A percentile compares a stretch with the other conserved stretches of the same genome.
Evolutionary conservation across 2,797 vertebrate species (phyloP).

Genomic region (Bucorvus abyssinicus): DNA sequence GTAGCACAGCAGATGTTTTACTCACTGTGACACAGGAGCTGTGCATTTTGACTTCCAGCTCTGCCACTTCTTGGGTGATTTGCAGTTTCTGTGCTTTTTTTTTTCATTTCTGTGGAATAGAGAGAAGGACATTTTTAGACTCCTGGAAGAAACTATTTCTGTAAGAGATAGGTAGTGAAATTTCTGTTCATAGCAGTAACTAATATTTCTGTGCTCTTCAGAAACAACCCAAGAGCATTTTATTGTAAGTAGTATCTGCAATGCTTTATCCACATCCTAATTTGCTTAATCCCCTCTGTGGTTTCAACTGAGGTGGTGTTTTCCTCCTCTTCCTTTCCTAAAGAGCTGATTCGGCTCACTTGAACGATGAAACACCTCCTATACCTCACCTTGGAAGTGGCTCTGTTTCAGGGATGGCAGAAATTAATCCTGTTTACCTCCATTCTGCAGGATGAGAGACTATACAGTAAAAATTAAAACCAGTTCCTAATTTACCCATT

Average conservation of each 20-base stretch:
- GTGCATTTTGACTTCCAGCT: background rate
- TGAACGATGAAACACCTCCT: background rate
- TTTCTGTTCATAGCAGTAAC: background rate
- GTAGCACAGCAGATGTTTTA: background rate
- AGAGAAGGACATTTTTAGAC: background rate
- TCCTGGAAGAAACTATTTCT: background rate
- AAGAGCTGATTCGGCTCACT: background rate
- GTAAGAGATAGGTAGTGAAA: background rate
- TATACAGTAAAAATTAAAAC: background rate
- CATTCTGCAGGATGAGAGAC: background rate
- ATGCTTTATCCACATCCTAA: background rate
- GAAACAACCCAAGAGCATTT: background rate
- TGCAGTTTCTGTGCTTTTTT: background rate
- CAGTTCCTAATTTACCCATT: background rate
- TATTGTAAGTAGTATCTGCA: background rate
- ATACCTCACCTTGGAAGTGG: background rate
- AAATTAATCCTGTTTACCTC: background rate
- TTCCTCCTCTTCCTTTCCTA: background rate
- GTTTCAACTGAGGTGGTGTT: fast-evolving
- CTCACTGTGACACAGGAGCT: background rate
- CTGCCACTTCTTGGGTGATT: background rate
- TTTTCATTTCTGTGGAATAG: background rate
- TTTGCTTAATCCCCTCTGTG: background rate
- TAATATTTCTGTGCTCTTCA: background rate
- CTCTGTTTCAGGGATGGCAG: background rate